Evolutionary conservation across 2,113 vertebrate genomes (phyloP).

Genomic region (Megaceryle torquata): DNA sequence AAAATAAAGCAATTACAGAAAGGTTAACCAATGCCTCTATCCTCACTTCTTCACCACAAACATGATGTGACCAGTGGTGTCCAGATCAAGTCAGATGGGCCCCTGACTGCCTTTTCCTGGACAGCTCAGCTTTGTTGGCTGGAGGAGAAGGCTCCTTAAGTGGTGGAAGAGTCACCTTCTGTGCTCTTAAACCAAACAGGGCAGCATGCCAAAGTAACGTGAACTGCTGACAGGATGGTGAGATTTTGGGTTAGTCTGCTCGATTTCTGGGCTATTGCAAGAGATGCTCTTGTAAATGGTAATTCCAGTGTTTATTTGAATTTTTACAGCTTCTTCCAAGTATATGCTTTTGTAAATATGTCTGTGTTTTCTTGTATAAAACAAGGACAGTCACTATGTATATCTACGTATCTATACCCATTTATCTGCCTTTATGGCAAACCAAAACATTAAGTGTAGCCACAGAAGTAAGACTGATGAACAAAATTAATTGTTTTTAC

Average conservation of each 20-base stretch:
- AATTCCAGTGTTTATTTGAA: neutral
- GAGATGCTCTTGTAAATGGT: neutral
- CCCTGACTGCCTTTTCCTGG: neutral
- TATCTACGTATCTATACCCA: neutral
- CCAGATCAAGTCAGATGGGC: neutral
- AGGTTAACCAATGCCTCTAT: neutral
- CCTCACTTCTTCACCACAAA: neutral
- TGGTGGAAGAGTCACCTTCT: neutral
- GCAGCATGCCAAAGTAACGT: rapidly evolving
- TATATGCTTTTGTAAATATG: neutral
- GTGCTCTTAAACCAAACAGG: neutral
- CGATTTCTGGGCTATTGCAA: neutral
- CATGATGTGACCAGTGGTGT: neutral
- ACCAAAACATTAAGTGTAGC: neutral
- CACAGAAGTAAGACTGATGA: neutral
- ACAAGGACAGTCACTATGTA: neutral
- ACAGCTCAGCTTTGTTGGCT: neutral
- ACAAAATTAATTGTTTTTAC: neutral
- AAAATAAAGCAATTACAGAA: slow-evolving; percentile 19
- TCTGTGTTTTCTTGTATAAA: neutral
- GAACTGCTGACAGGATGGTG: neutral
- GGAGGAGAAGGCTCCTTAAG: neutral
- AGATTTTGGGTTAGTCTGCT: neutral
- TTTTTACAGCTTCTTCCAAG: neutral
- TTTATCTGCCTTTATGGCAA: neutral